These are phyloP conservation scores for Calameuta pallipes DNA, from an alignment of 2,888 invertebrate species.

Conservation along the genomic window DNA sequence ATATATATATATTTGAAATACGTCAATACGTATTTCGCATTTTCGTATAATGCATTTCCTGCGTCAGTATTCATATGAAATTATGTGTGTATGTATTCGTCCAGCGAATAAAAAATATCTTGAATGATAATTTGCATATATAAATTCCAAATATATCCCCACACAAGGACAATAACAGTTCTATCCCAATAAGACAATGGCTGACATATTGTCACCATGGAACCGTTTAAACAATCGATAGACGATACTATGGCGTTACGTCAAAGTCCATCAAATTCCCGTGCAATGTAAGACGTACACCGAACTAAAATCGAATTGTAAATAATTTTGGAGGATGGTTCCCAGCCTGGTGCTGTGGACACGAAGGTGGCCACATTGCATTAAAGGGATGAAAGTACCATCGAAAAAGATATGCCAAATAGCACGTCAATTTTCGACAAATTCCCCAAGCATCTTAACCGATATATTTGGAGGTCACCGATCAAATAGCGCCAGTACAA, in stretches of 20 bases:
- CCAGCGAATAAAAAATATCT: background rate
- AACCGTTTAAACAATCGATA: slow-evolving; percentile 47
- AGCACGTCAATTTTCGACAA: background rate
- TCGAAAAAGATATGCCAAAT: background rate
- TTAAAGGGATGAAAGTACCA: background rate
- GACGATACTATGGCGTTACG: slow-evolving; percentile 6
- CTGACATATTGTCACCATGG: slow-evolving; percentile 39
- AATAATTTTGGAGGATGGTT: background rate
- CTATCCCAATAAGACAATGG: background rate
- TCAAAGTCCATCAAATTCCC: background rate
- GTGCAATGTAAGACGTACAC: background rate
- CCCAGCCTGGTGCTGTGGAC: background rate
- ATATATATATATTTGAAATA: background rate
- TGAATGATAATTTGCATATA: background rate
- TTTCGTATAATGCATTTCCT: background rate
- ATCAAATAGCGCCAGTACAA: slow-evolving; percentile 14
- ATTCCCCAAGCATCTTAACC: slow-evolving; percentile 38
- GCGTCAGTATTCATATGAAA: background rate
- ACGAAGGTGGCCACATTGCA: background rate
- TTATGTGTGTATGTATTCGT: background rate
- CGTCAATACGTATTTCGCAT: background rate
- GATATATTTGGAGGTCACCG: slow-evolving; percentile 31
- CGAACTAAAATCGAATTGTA: background rate
- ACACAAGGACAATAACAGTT: background rate
- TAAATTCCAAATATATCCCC: background rate